Evolutionary conservation across 2,888 invertebrate species (phyloP).

Genomic region (Morpho helenor): DNA sequence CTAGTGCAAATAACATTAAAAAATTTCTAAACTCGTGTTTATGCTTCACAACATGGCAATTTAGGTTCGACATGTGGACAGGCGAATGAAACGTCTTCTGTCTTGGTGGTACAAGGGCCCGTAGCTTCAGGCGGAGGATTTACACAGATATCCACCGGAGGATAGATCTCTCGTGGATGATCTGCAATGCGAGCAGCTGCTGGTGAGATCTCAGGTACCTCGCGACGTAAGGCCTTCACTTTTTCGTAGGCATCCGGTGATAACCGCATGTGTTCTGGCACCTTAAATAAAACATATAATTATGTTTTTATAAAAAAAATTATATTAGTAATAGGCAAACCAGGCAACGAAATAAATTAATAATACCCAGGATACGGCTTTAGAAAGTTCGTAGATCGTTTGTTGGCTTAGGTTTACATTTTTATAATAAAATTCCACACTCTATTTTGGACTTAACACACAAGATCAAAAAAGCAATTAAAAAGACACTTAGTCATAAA

Average conservation of each 20-base stretch:
- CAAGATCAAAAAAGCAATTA: too few species aligned
- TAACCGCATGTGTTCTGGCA: constrained; percentile 63
- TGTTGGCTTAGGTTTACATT: too few species aligned
- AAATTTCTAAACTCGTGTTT: constrained; percentile 21
- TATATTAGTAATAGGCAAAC: too few species aligned
- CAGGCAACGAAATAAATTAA: too few species aligned
- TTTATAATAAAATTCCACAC: too few species aligned
- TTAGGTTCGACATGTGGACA: constrained; percentile 53
- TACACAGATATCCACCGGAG: constrained; percentile 42
- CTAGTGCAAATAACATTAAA: too few species aligned
- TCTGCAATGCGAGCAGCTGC: constrained; percentile 48
- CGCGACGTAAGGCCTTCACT: constrained; percentile 54
- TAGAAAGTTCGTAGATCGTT: too few species aligned
- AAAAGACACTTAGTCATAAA: too few species aligned
- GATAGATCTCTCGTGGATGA: constrained; percentile 40
- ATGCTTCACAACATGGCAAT: constrained; percentile 54
- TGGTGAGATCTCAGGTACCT: constrained; percentile 58
- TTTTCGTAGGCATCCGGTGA: constrained; percentile 56
- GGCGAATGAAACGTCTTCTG: constrained; percentile 65
- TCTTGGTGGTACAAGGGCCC: constrained; percentile 43
- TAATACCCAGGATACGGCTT: too few species aligned
- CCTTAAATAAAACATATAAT: constrained; percentile 31
- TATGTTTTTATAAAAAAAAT: too few species aligned
- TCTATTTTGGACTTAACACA: too few species aligned
- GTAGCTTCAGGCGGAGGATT: constrained; percentile 38